Base-by-base conservation (phyloP, 2,888 invertebrate species). In the Limnephilus lunatus region DNA sequence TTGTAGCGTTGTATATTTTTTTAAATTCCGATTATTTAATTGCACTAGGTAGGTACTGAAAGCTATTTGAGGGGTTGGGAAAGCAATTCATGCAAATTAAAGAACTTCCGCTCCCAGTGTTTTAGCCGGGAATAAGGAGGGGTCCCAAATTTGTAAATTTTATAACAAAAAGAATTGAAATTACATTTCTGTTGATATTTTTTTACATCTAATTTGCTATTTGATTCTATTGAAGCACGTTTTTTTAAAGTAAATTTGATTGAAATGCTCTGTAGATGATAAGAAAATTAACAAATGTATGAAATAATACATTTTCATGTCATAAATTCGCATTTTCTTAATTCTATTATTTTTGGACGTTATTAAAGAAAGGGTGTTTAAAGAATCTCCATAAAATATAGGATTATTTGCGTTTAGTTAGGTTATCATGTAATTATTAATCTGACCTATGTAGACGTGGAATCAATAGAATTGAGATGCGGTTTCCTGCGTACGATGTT, bases 21-120 rank as follows among this genome's bases (percentile, higher is more conserved):
- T 53, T 53, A 15, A 53, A 53, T 53, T 53, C 19, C 7, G 68
- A 25, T n/a, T 68, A 2, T 25, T 68, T 68, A 68, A 68, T 68
- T 68, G 68, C 68, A 68, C 53, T 68, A 25, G 53, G 53, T 68
- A 25, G 53, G 30, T 14, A 25, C 86, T 44, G 44, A 86, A 86
- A 44, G 48, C n/a, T 83, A 44, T 44, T 25, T 12, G 44, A 12
- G 44, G 86, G 86, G 86, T 86, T 86, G 86, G 12, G 25, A 39
- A 39, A n/a, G 81, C 90, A 89, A 90, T 48, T 86, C 86, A 86
- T 90, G 90, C 90, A 90, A 90, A 90, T 90, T 90, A 82, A 81
- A 82, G 39, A n/a, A 82, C 90, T 90, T 90, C 90, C 90, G 90
- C 82, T 89, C 15, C 68, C 44, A 86, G 19, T 86, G 86, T 86